Evolutionary conservation across 2,113 vertebrate genomes (phyloP), one percentile per base, ranked within the genome.

Genomic region (Pygoscelis antarcticus): DNA sequence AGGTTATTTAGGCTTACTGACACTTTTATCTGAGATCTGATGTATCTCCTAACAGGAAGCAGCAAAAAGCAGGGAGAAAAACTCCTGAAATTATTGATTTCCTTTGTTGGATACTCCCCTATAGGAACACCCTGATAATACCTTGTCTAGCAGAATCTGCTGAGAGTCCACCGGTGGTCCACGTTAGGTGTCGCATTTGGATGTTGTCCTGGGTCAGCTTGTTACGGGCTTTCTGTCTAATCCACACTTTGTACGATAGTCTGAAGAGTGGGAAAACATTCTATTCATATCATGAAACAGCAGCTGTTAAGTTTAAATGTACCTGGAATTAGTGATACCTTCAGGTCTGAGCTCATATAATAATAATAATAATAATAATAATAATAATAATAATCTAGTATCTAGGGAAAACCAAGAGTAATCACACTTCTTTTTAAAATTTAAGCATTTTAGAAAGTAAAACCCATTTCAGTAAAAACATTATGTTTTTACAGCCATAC

Each of bases 21-120:
- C 74, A 90, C 87, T 96, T 95, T 97, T 82, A 83, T 92, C 69
- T 88, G 66, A 96, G 52, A 62, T 57, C 64, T 77, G 70, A 82
- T 83, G 44, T 80, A 44, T 83, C 57, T 65, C 30, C n/a, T 87
- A 62, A 84, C 60, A 86, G 58, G 92, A 97, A 97, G 80, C 34
- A 92, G 68, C 30, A 93, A 69, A 51, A 94, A 89, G 47, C 22
- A 46, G 68, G 72, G 30, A 90, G 42, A 83, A 95, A 61, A 85
- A 3, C 40, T 64, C 38, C 52, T 64, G 40, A 76, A 96, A 94
- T 64, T n/a, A 89, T 66, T 62, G 58, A 71, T 95, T 95, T 96
- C 87, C 58, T 96, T 92, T 93, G 72, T 72, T 90, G 58, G 71
- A 57, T 82, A 15, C 47, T 83, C 86, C 11, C 11, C 26, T 70